A percentile compares a stretch with the other conserved stretches of the same genome.
These are phyloP conservation scores for Formica aserva DNA, from an alignment of 2,888 invertebrate species.

Conservation along the genomic window DNA sequence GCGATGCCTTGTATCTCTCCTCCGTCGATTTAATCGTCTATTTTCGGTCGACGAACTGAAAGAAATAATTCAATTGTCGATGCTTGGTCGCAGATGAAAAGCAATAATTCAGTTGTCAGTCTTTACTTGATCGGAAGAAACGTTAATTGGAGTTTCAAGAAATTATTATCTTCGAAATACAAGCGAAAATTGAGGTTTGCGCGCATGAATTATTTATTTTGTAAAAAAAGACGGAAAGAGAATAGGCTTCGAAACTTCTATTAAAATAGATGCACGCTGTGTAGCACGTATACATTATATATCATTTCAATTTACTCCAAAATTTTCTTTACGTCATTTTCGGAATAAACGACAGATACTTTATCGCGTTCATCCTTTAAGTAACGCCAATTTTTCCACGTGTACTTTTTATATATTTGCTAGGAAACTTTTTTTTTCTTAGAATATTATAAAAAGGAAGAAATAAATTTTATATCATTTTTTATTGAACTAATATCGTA, in stretches of 20 bases:
- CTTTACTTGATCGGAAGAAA: conserved; percentile 1
- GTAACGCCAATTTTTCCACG: background rate
- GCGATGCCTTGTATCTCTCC: background rate
- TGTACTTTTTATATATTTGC: background rate
- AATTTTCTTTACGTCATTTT: background rate
- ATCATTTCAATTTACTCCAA: background rate
- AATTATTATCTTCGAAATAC: conserved; percentile 30
- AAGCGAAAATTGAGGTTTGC: background rate
- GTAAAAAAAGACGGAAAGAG: background rate
- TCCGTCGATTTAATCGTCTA: conserved; percentile 14
- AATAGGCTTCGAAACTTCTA: background rate
- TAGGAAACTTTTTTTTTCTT: background rate
- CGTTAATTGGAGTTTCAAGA: conserved; percentile 31
- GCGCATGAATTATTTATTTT: background rate
- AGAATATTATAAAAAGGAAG: background rate
- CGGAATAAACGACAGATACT: background rate
- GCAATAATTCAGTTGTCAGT: conserved; percentile 19
- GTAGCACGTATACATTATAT: background rate
- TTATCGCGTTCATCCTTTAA: background rate
- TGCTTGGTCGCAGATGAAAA: background rate
- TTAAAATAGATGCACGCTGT: background rate
- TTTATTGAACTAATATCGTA: conserved; percentile 25
- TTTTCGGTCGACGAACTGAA: conserved; percentile 28
- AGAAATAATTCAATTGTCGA: conserved; percentile 34
- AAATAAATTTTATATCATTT: conserved; percentile 24